Evolutionary conservation across 2,113 vertebrate genomes (phyloP).

Genomic region (Muntiacus muntjak): DNA sequence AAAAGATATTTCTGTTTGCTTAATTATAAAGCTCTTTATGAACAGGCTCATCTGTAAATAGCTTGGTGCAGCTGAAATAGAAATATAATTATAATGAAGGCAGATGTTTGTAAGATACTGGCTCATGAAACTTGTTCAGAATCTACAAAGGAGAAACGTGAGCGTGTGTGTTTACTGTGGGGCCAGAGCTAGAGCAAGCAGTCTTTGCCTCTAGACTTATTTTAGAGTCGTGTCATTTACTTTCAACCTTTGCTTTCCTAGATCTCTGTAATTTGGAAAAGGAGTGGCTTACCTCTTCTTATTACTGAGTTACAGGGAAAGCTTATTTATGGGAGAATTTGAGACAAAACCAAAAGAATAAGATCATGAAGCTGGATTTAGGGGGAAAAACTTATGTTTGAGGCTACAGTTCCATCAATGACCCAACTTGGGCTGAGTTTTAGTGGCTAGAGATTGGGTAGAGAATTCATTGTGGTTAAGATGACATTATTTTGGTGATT

Average conservation of each 20-base stretch:
- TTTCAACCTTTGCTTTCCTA: background rate
- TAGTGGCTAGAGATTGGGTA: background rate
- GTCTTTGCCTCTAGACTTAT: background rate
- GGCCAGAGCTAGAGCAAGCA: constrained; percentile 60
- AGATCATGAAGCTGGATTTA: too few relatives aligned
- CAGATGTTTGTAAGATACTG: constrained; percentile 88
- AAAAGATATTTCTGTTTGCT: constrained; percentile 92
- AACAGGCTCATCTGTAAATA: constrained; percentile 89
- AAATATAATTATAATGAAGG: constrained; percentile 90
- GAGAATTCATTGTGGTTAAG: background rate
- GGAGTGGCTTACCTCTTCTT: background rate
- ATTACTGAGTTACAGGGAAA: background rate
- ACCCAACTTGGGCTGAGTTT: background rate
- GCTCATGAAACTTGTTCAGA: constrained; percentile 82
- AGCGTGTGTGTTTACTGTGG: constrained; percentile 43
- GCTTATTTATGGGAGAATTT: background rate
- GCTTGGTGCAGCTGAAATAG: constrained; percentile 89
- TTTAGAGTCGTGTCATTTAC: background rate
- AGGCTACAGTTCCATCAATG: fast-evolving
- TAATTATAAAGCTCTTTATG: constrained; percentile 91
- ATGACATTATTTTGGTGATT: background rate
- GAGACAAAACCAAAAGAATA: background rate
- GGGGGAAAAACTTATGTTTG: background rate
- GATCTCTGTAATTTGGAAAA: background rate
- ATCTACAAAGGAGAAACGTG: constrained; percentile 80